phyloP scores from a whole-genome alignment of 2,797 vertebrate genomes.

The Oreochromis grahami region DNA sequence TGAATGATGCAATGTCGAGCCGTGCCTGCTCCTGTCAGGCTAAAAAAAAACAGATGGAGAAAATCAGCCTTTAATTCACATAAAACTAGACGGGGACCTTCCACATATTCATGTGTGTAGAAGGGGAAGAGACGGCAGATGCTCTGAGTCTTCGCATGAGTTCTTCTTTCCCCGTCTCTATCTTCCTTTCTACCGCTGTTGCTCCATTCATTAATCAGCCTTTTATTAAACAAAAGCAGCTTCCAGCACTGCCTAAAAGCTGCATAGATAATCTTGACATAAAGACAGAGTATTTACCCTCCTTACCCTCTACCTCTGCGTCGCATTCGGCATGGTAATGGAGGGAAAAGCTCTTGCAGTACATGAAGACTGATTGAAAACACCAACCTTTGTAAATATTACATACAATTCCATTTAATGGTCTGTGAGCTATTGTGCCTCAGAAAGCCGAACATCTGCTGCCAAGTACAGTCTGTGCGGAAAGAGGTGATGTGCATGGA shows the following conservation, averaged over 20 bases:
- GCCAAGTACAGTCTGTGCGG: constrained; percentile 26
- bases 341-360: constrained; percentile 3
- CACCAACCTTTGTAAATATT: constrained; percentile 48
- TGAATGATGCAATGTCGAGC: constrained; percentile 42
- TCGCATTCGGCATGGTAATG: constrained; percentile 42
- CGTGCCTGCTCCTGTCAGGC: constrained; percentile 20
- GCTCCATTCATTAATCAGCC: constrained; percentile 68
- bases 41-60: constrained; percentile 8
- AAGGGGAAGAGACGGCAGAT: not conserved
- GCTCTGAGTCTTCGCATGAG: not conserved
- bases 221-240: constrained; percentile 72
- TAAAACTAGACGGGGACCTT: constrained; percentile 26
- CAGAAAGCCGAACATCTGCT: constrained; percentile 34
- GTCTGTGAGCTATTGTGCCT: constrained; percentile 39
- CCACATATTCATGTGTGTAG: constrained; percentile 13
- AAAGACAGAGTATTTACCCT: constrained; percentile 68
- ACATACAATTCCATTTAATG: constrained; percentile 32
- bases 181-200: constrained; percentile 30
- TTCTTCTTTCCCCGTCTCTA: constrained; percentile 24
- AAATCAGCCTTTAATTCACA: constrained; percentile 11
- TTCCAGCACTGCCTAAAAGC: constrained; percentile 61
- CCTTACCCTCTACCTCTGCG: constrained; percentile 42
- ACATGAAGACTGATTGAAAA: constrained; percentile 49
- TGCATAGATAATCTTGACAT: constrained; percentile 67
- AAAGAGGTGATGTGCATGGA: constrained; percentile 7